Evolutionary conservation across 2,113 vertebrate genomes (phyloP), one percentile per base, ranked within the genome.

Genomic region (Phoenicopterus ruber): DNA sequence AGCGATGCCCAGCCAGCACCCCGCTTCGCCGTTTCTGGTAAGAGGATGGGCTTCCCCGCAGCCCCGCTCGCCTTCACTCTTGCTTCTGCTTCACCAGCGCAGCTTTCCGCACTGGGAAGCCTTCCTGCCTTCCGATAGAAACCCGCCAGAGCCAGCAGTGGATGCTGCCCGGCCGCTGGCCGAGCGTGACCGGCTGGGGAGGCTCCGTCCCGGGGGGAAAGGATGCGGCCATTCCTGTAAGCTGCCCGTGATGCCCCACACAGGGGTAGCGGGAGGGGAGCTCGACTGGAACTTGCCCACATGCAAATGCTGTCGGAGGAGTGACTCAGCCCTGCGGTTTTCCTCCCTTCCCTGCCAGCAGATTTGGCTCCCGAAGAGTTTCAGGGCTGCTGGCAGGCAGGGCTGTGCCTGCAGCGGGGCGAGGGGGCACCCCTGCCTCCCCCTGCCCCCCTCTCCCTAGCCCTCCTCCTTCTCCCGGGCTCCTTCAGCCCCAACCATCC

Each of bases 281-380:
- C 66, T 89, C 8, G 1, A 36, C 82, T 96, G 90, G 86, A 92
- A 94, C 84, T 91, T 82, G 18, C 81, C 36, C 67, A 71, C 61
- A 90, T 72, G 57, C 63, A 80, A 93, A 95, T 92, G 47, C 81
- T 32, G 91, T 91, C 32, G 3, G 40, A 90, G 25, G 55, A 82
- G 22, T 96, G 94, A 96, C 90, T 94, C 95, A 96, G 86, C 40
- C 36, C 70, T 90, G 95, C 11, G 88, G 96, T 87, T 97, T 97
- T 94, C 93, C 91, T 96, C 83, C n/a, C 50, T 81, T 92, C 63
- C 61, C 84, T 25, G 7, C 72, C 89, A 91, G 81, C 62, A 81
- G 58, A 91, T 88, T 93, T 83, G 76, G 63, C 71, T 93, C 63
- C 62, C 72, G 31, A 70, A 91, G 42, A 54, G 80, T n/a, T 86